Evolutionary conservation across 1,140 invertebrate species (phyloP).

Genomic region (Drosophila pachea): DNA sequence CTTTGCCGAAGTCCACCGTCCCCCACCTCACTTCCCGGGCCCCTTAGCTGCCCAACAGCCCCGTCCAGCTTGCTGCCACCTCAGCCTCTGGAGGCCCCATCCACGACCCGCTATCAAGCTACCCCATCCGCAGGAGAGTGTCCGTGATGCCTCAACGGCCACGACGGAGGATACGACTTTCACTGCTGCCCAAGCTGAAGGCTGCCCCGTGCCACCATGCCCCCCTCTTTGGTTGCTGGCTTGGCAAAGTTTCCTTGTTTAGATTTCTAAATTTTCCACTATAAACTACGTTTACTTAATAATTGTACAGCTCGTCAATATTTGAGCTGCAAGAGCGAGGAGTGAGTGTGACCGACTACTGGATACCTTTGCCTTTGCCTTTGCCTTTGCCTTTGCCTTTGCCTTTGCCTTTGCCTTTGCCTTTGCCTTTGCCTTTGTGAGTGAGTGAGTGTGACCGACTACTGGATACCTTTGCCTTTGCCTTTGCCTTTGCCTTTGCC

Average conservation of each 20-base stretch:
- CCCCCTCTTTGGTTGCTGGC: not conserved
- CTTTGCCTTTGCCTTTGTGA: not conserved
- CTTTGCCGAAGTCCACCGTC: slow-evolving; percentile 31
- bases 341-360: too few species aligned
- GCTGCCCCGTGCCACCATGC: not conserved
- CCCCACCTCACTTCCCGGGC: not conserved
- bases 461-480: too few species aligned
- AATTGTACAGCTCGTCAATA: not conserved
- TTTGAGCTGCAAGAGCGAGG: not conserved
- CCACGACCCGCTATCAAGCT: not conserved
- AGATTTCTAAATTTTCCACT: slow-evolving; percentile 76
- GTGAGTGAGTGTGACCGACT: too few species aligned
- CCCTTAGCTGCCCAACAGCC: not conserved
- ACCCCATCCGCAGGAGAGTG: too few species aligned
- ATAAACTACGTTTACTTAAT: slow-evolving; percentile 35
- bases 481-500: too few species aligned
- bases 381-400: too few species aligned
- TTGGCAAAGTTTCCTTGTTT: slow-evolving; percentile 71
- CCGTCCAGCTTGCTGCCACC: slow-evolving; percentile 31
- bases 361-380: too few species aligned
- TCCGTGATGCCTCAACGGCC: too few species aligned
- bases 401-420: too few species aligned
- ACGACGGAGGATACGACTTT: not conserved
- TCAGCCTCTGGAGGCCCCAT: slow-evolving; percentile 24
- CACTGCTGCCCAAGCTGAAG: slow-evolving; percentile 10